These are phyloP conservation scores for Aphelenchoides avenae DNA, from an alignment of 1,140 invertebrate species.

Conservation along the genomic window DNA sequence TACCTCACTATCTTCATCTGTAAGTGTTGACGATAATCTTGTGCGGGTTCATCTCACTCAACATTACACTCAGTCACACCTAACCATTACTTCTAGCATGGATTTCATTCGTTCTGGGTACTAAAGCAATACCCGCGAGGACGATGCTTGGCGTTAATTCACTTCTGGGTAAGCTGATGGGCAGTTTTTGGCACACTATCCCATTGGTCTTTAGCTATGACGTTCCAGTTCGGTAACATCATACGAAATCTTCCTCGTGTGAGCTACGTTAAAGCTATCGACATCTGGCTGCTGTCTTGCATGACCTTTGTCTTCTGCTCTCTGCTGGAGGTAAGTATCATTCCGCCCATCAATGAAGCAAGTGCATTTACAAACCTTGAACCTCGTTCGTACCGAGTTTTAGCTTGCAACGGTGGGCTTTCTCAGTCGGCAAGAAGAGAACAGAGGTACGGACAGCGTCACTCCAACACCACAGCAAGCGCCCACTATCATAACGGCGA, in stretches of 20 bases:
- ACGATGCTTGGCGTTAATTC: conserved; percentile 51
- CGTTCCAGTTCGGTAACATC: conserved; percentile 49
- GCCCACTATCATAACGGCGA: too few species aligned
- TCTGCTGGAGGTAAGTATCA: conserved; percentile 50
- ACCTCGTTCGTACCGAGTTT: too few species aligned
- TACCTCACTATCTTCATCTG: conserved; percentile 59
- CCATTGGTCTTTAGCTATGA: conserved; percentile 42
- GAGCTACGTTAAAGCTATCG: conserved; percentile 44
- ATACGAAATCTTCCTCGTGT: conserved; percentile 51
- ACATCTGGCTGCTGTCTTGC: conserved; percentile 59
- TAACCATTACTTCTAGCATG: conserved; percentile 50
- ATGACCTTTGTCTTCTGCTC: conserved; percentile 60
- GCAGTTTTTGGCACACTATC: too few species aligned
- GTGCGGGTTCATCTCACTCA: neutral
- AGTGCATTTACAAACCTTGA: too few species aligned
- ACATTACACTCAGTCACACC: neutral
- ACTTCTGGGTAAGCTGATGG: conserved; percentile 13
- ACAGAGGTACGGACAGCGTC: too few species aligned
- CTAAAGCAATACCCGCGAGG: conserved; percentile 44
- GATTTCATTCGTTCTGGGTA: conserved; percentile 58
- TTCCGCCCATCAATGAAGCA: too few species aligned
- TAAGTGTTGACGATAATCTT: conserved; percentile 30
- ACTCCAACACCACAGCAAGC: too few species aligned
- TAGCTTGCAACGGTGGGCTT: conserved; percentile 52
- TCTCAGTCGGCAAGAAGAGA: conserved; percentile 49